Evolutionary conservation across 2,113 vertebrate genomes (phyloP).

Genomic region (Patagioenas fasciata): DNA sequence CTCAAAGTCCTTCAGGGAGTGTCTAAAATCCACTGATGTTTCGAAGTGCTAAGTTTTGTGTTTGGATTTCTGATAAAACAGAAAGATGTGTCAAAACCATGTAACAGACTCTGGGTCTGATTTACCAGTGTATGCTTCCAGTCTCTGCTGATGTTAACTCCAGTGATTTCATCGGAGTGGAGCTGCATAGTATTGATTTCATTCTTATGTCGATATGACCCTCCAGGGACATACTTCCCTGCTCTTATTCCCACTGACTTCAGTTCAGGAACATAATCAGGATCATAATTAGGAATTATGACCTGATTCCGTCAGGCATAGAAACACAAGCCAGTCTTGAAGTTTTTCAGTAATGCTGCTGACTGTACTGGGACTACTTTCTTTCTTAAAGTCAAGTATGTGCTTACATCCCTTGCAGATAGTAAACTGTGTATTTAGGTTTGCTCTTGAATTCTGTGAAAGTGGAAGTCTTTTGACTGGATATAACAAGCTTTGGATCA

Average conservation of each 20-base stretch:
- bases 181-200: conserved; percentile 30
- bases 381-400: not conserved
- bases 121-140: conserved; percentile 17
- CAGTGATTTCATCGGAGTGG: not conserved
- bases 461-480: not conserved
- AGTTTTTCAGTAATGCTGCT: not conserved
- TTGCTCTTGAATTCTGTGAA: not conserved
- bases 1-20: conserved; percentile 11
- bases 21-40: conserved; percentile 36
- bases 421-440: not conserved
- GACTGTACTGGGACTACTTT: not conserved
- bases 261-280: conserved; percentile 37
- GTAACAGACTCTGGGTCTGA: conserved; percentile 21
- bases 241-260: conserved; percentile 45
- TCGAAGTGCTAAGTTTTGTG: conserved; percentile 21
- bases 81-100: conserved; percentile 31
- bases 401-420: not conserved
- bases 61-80: conserved; percentile 52
- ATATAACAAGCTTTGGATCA: not conserved
- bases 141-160: conserved; percentile 6
- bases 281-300: conserved; percentile 50
- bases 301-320: conserved; percentile 45
- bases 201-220: not conserved
- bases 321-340: conserved; percentile 13
- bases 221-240: conserved; percentile 7